phyloP scores from a whole-genome alignment of 2,113 vertebrate genomes.

The Maylandia zebra region DNA sequence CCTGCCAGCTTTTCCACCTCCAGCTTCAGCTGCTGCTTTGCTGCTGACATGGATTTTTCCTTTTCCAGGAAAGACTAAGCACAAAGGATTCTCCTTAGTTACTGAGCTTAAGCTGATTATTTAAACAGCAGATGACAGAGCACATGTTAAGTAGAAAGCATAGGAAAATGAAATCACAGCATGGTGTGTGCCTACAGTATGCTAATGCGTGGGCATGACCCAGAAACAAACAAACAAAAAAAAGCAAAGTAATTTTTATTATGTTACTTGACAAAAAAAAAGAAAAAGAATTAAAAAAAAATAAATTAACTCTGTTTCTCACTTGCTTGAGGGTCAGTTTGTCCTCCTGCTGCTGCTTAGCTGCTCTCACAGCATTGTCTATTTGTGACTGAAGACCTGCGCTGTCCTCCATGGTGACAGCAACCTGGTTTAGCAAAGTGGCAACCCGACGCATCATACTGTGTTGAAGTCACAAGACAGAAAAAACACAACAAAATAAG shows the following conservation, averaged over 20 bases:
- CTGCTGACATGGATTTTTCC: slow-evolving; percentile 47
- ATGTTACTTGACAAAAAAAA: background rate
- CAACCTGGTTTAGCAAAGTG: slow-evolving; percentile 83
- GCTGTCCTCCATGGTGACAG: slow-evolving; percentile 66
- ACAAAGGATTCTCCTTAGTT: background rate
- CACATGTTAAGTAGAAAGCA: background rate
- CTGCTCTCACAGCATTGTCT: slow-evolving; percentile 75
- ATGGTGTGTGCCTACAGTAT: background rate
- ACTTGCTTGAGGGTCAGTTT: slow-evolving; percentile 82
- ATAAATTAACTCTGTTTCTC: background rate
- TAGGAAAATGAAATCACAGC: background rate
- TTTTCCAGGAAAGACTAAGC: slow-evolving; percentile 71
- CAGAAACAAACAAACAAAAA: background rate
- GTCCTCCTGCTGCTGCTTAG: slow-evolving; percentile 81
- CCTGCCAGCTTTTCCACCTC: slow-evolving; percentile 72
- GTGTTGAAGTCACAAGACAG: background rate
- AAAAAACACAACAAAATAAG: background rate
- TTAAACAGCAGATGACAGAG: background rate
- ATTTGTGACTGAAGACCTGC: slow-evolving; percentile 76
- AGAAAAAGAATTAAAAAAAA: background rate
- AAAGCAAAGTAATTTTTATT: background rate
- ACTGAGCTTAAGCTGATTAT: background rate
- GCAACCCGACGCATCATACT: slow-evolving; percentile 80
- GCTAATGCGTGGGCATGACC: background rate
- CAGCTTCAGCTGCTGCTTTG: slow-evolving; percentile 68